Evolutionary conservation across 2,113 vertebrate genomes (phyloP), one percentile per base, ranked within the genome.

Genomic region (Riparia riparia): DNA sequence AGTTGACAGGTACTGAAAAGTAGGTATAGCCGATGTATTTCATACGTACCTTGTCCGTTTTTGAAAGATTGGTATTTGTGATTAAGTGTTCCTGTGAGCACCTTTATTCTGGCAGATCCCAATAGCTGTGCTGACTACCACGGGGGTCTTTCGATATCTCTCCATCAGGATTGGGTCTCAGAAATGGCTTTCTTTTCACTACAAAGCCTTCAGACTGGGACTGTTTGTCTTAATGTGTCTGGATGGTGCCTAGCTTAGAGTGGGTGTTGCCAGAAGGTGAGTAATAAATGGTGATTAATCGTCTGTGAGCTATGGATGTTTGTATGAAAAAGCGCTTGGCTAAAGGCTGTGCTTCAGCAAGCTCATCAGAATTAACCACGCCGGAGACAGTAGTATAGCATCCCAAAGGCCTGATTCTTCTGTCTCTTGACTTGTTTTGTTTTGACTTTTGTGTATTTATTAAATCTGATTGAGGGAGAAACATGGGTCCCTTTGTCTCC

Each of bases 231-330:
- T 74, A 49, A 56, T 94, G 60, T 82, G 82, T 93, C 76, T 92
- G 90, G 76, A 92, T 1, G 11, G 51, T 96, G 90, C 77, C 64
- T 92, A 56, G 82, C 79, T 92, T 93, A 78, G 86, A 79, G 85
- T 83, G 95, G 87, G 82, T 93, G 93, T 96, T 94, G 90, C 90
- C 93, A 97, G 88, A 86, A 94, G 95, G 93, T 94, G 91, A 96
- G 93, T 97, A 96, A 79, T 88, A 88, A 86, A 80, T 60, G 69
- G 21, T 86, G 92, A 96, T 97, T 96, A 94, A 89, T 95, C 4
- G 16, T 92, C 92, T 88, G 76, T 90, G 51, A 49, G 65, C 90
- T 94, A 15, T 71, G 82, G 82, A 86, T 96, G 88, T 92, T 88
- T 74, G 60, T 89, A 49, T 84, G 88, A 93, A 94, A 92, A 94